Conservation (phyloP, 2,888 invertebrate genomes). For the Proisotoma minuta region DNA sequence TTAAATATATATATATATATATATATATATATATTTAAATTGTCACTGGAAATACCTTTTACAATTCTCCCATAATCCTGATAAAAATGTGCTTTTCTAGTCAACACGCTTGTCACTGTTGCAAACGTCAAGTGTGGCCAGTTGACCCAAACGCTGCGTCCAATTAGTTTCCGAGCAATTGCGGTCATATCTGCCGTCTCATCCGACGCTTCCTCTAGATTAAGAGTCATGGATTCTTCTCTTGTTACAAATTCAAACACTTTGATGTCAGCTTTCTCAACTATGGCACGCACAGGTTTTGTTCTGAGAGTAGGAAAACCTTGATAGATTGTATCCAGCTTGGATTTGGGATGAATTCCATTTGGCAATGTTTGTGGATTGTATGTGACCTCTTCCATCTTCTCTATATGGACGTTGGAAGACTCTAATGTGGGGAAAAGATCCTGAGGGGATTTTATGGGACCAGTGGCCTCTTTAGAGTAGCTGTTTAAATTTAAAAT, state of each 20-base stretch:
- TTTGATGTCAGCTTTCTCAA: constrained; percentile 68
- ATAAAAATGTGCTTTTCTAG: constrained; percentile 24
- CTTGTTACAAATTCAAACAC: constrained; percentile 83
- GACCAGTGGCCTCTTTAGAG: constrained; percentile 36
- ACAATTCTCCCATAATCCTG: constrained; percentile 23
- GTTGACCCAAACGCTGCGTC: constrained; percentile 70
- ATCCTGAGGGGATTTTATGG: constrained; percentile 36
- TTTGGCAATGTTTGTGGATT: constrained; percentile 59
- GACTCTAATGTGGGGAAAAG: constrained; percentile 60
- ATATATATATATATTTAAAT: too few relatives aligned
- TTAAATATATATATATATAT: neutral
- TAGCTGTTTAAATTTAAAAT: constrained; percentile 21
- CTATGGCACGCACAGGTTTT: constrained; percentile 67
- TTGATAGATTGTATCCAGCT: constrained; percentile 68
- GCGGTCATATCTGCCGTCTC: constrained; percentile 54
- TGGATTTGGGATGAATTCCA: constrained; percentile 67
- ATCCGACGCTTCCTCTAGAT: constrained; percentile 49
- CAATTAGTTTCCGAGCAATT: constrained; percentile 63
- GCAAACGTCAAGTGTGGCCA: constrained; percentile 78
- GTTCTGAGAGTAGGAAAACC: constrained; percentile 91
- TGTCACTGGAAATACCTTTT: constrained; percentile 23
- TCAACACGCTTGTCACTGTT: constrained; percentile 34
- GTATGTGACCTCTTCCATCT: constrained; percentile 60
- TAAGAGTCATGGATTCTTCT: constrained; percentile 75
- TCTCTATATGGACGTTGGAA: constrained; percentile 56